phyloP scores from a whole-genome alignment of 2,888 invertebrate species.

The Notodonta dromedarius region DNA sequence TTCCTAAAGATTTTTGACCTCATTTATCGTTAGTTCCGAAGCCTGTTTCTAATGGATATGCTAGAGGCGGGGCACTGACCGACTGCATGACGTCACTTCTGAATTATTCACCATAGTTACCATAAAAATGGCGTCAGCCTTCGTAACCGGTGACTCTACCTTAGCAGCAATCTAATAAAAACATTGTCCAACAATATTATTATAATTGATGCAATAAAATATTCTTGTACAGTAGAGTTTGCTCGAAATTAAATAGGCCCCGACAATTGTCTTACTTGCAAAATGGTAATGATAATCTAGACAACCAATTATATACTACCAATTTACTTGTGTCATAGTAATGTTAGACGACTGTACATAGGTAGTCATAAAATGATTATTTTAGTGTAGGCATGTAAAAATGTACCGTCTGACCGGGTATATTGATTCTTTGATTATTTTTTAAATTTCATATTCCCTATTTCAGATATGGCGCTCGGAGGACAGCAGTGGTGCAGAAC shows the following conservation, averaged over 20 bases:
- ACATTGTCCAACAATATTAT: too few relatives aligned
- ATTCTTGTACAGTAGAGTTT: too few relatives aligned
- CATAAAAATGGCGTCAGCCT: constrained; percentile 35
- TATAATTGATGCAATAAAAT: not conserved
- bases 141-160: constrained; percentile 28
- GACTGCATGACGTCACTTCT: constrained; percentile 29
- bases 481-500: constrained; percentile 55
- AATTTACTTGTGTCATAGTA: too few relatives aligned
- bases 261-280: not conserved
- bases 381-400: too few relatives aligned
- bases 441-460: constrained; percentile 36
- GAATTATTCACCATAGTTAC: constrained; percentile 31
- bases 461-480: constrained; percentile 47
- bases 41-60: not conserved
- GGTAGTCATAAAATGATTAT: too few relatives aligned
- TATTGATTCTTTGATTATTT: constrained; percentile 12
- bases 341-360: too few relatives aligned
- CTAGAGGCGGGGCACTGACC: constrained; percentile 22
- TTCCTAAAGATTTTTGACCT: not conserved
- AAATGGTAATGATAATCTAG: not conserved
- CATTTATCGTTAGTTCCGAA: not conserved
- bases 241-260: too few relatives aligned
- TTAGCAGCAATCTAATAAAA: constrained; percentile 5
- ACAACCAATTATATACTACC: not conserved
- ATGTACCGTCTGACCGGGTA: too few relatives aligned